These are phyloP conservation scores for Perccottus glenii DNA, from an alignment of 2,113 vertebrate genomes.

Conservation along the genomic window DNA sequence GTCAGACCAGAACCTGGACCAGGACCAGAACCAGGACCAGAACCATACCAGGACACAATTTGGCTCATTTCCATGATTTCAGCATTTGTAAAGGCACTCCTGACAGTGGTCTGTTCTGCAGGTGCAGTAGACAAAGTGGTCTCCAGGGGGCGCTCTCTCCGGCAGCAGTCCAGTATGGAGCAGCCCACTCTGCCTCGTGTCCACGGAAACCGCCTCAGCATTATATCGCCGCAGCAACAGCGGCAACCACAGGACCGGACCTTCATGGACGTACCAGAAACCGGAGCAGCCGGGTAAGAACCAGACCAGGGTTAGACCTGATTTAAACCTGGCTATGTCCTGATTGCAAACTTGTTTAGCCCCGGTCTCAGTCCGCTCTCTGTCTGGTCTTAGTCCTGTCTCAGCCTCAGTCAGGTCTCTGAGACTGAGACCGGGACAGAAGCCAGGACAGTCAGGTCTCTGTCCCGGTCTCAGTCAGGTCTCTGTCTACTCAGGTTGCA, in stretches of 20 bases:
- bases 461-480: too few species aligned
- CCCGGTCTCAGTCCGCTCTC: too few species aligned
- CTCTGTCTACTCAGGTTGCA: slow-evolving; percentile 69
- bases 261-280: slow-evolving; percentile 86
- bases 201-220: slow-evolving; percentile 52
- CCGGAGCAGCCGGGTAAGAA: slow-evolving; percentile 84
- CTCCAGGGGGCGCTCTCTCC: slow-evolving; percentile 70
- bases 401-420: too few species aligned
- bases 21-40: background rate
- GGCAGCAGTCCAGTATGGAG: slow-evolving; percentile 81
- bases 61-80: too few species aligned
- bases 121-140: slow-evolving; percentile 7
- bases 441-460: too few species aligned
- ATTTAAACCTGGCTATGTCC: too few species aligned
- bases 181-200: slow-evolving; percentile 81
- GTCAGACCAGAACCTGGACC: slow-evolving; percentile 23
- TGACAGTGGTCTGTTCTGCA: background rate
- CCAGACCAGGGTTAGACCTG: background rate
- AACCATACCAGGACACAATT: too few species aligned
- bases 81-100: too few species aligned
- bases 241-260: slow-evolving; percentile 66
- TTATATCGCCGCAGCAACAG: background rate
- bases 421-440: too few species aligned
- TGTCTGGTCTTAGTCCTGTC: too few species aligned
- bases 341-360: too few species aligned